Evolutionary conservation across 2,113 vertebrate species (phyloP), one percentile per base, ranked within the genome.

Genomic region (Reinhardtius hippoglossoides): DNA sequence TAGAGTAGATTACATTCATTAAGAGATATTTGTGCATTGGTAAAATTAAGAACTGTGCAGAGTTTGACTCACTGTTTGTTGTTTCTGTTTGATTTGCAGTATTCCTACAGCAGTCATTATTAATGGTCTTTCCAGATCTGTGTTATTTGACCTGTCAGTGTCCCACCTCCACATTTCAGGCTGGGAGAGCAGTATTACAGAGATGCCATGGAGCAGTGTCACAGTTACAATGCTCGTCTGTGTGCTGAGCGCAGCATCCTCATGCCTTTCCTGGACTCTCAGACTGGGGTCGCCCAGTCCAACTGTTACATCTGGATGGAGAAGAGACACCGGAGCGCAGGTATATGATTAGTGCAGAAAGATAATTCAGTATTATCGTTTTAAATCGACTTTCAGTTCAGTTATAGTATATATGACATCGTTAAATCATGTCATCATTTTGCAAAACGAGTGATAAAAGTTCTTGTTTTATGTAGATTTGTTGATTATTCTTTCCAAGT

Each of bases 271-370:
- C 89, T 99, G 50, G 98, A 99, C 87, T 99, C 98, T 0, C 98
- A 99, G 90, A 99, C 98, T 0, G 97, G 98, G 0, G 98, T 99
- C 3, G 98, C 98, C 6, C 98, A 99, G 83, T 99, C 97, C 84
- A 99, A 99, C 93, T 99, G 98, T 89, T 99, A 99, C 76, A 99
- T 99, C 88, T 99, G 98, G 98, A 99, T 99, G 98, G 98, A 99
- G 77, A 99, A 99, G 82, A 94, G 98, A 59, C 97, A 98, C 89
- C 93, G 98, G 0, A 97, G 97, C 42, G 96, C 97, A 87, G 98
- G 97, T 97, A 74, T 58, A 2, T n/a, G 18, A 57, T 62, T 7
- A 12, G 15, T 20, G 8, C 27, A 31, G 27, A 31, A 31, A 1
- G 4, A 31, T 31, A 31, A 5, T 31, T 31, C 27, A 31, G 4